Evolutionary conservation across 2,797 vertebrate species (phyloP).

Genomic region (Thripadectes ignobilis): DNA sequence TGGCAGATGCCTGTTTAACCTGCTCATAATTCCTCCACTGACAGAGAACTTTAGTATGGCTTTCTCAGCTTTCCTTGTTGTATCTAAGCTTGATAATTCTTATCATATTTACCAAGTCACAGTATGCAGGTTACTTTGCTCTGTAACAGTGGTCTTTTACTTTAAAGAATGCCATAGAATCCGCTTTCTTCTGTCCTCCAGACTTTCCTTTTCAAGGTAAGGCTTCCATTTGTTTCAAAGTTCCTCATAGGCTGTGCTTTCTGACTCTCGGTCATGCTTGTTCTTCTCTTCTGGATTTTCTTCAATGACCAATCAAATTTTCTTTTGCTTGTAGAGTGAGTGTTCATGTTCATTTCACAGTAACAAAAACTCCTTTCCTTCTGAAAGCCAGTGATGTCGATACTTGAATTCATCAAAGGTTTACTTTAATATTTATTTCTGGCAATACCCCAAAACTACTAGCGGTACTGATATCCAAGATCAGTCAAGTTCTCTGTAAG

Average conservation of each 20-base stretch:
- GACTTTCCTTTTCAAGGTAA: not conserved
- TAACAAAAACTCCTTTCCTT: not conserved
- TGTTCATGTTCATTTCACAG: not conserved
- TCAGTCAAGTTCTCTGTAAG: not conserved
- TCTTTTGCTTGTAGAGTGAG: not conserved
- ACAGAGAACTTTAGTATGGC: not conserved
- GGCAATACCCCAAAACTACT: not conserved
- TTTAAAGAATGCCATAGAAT: not conserved
- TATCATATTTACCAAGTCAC: rapidly evolving
- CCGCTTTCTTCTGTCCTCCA: not conserved
- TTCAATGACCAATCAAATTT: not conserved
- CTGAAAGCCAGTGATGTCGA: not conserved
- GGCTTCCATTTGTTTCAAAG: not conserved
- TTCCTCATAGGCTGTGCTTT: not conserved
- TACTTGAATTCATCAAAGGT: not conserved
- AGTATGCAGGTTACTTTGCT: not conserved
- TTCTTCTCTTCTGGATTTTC: not conserved
- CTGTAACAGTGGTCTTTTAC: not conserved
- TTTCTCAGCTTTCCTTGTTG: not conserved
- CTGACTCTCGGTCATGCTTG: not conserved
- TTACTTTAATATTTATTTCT: not conserved
- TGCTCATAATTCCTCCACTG: not conserved
- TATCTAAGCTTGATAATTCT: not conserved
- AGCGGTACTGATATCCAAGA: not conserved
- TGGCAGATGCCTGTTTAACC: not conserved